Evolutionary conservation across 37 sponge, comb jelly and placozoan genomes (phyloP).

Genomic region (Halichondria panicea): DNA sequence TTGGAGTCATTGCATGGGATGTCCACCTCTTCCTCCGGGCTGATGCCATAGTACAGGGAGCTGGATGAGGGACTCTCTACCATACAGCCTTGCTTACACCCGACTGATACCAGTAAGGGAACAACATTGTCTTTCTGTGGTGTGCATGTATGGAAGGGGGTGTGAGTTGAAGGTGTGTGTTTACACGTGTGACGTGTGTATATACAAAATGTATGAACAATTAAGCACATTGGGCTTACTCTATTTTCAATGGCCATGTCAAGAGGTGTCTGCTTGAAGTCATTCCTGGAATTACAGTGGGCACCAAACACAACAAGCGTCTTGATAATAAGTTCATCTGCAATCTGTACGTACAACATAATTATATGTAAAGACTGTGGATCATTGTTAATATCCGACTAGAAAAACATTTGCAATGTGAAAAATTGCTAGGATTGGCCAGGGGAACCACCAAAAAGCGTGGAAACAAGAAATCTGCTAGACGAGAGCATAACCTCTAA

Average conservation of each 20-base stretch:
- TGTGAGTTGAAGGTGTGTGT: background rate
- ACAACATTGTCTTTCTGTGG: conserved; percentile 17
- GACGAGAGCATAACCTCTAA: no score
- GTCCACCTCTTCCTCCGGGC: background rate
- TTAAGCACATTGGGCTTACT: background rate
- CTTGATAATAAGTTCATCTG: conserved; percentile 13
- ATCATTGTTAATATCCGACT: no score
- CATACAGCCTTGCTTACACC: background rate
- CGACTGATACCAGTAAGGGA: conserved; percentile 24
- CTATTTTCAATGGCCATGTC: conserved; percentile 18
- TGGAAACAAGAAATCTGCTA: no score
- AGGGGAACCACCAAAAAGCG: no score
- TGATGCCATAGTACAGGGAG: background rate
- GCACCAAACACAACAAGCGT: conserved; percentile 39
- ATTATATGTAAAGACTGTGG: background rate
- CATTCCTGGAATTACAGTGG: conserved; percentile 12
- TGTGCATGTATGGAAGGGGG: background rate
- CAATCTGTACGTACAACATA: background rate
- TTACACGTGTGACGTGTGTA: background rate
- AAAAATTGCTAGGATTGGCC: no score
- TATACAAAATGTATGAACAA: conserved; percentile 1
- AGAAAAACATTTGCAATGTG: no score
- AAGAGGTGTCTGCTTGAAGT: conserved; percentile 14
- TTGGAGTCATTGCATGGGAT: background rate
- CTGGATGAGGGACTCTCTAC: background rate